Evolutionary conservation across 2,797 vertebrate species (phyloP).

Genomic region (Meriones psammophilus): DNA sequence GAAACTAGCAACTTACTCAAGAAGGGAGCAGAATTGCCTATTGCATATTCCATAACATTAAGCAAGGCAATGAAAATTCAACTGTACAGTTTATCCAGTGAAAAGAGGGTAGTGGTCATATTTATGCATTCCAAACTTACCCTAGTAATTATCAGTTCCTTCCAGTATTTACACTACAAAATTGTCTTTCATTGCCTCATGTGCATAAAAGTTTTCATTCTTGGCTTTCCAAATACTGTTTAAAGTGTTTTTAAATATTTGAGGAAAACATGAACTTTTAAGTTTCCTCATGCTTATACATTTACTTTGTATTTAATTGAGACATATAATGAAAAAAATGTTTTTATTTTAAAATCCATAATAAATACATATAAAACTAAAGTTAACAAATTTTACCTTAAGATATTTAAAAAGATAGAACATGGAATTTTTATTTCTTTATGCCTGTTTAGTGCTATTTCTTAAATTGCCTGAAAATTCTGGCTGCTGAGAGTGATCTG

Average conservation of each 20-base stretch:
- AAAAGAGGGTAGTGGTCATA: constrained; percentile 62
- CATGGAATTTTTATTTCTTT: constrained; percentile 56
- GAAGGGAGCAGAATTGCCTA: neutral
- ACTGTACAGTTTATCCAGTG: constrained; percentile 63
- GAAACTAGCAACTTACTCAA: constrained; percentile 4
- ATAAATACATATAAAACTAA: neutral
- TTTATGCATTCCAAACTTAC: constrained; percentile 61
- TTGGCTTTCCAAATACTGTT: neutral
- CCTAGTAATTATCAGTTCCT: constrained; percentile 46
- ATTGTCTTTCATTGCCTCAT: constrained; percentile 57
- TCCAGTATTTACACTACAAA: constrained; percentile 58
- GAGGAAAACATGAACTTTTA: constrained; percentile 4
- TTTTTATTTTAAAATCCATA: neutral
- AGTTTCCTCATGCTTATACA: neutral
- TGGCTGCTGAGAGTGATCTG: constrained; percentile 70
- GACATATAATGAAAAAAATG: constrained; percentile 31
- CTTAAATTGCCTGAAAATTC: constrained; percentile 78
- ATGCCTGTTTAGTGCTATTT: constrained; percentile 68
- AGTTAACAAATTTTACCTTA: neutral
- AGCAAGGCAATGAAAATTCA: constrained; percentile 66
- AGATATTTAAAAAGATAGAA: constrained; percentile 45
- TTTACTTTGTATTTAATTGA: constrained; percentile 55
- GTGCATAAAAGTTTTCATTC: neutral
- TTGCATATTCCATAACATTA: constrained; percentile 63
- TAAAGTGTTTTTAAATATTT: constrained; percentile 3